Percentiles rank a stretch among this genome's conserved stretches.
These are phyloP conservation scores for Xenopus petersii DNA, from an alignment of 2,797 vertebrate species.

Conservation along the genomic window DNA sequence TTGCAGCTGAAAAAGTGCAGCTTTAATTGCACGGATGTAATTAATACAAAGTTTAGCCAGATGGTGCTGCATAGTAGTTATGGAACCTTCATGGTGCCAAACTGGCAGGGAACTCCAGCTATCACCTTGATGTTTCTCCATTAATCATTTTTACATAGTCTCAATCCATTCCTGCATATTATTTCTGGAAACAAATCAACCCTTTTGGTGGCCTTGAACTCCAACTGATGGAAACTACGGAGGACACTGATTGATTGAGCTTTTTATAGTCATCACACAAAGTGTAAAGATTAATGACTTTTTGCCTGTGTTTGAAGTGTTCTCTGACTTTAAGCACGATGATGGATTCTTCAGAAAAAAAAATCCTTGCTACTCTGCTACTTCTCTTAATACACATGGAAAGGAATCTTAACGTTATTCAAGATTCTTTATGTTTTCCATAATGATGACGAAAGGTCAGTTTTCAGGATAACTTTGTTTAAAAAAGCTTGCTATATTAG, in stretches of 20 bases:
- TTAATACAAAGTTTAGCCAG: too few relatives aligned
- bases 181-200: background rate
- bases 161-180: background rate
- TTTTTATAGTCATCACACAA: background rate
- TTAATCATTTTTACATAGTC: background rate
- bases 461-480: too few relatives aligned
- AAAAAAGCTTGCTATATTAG: too few relatives aligned
- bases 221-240: background rate
- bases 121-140: too few relatives aligned
- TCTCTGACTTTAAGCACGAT: background rate
- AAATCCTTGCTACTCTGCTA: background rate
- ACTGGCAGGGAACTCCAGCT: too few relatives aligned
- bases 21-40: too few relatives aligned
- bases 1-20: too few relatives aligned
- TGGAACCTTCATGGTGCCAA: too few relatives aligned
- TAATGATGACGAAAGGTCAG: too few relatives aligned
- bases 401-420: background rate
- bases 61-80: too few relatives aligned
- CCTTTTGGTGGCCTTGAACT: background rate
- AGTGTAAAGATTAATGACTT: background rate
- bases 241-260: background rate
- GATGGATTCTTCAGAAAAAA: background rate
- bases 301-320: background rate
- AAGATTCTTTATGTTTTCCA: too few relatives aligned
- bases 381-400: background rate